phyloP scores from a whole-genome alignment of 2,113 vertebrate species.

The Sinosuthora webbiana region DNA sequence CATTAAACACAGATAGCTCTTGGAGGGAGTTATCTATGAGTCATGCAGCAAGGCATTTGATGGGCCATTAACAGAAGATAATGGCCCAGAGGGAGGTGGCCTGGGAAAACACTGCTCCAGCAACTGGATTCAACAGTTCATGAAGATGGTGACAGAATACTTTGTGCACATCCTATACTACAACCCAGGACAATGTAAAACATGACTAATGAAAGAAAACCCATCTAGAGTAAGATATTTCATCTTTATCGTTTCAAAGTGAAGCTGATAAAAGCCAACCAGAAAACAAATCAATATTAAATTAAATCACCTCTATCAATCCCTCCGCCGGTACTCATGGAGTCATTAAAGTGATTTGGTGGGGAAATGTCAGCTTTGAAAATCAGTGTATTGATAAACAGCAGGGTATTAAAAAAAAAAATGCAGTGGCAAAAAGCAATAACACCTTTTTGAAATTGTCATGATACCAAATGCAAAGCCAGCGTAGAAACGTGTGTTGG shows the following conservation, averaged over 20 bases:
- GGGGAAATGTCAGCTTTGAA: background rate
- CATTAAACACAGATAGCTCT: too few species aligned
- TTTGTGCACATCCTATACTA: too few species aligned
- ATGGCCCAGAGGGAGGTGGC: too few species aligned
- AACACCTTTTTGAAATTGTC: background rate
- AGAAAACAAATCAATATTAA: background rate
- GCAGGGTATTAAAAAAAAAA: background rate
- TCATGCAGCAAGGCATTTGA: too few species aligned
- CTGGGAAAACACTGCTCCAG: too few species aligned
- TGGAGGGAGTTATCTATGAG: too few species aligned
- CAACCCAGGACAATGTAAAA: background rate
- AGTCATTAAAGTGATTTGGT: background rate
- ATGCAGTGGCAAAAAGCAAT: background rate
- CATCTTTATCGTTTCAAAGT: background rate
- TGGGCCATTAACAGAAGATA: too few species aligned
- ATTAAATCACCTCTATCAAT: background rate
- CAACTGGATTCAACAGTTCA: too few species aligned
- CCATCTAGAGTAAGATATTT: slow-evolving; percentile 9
- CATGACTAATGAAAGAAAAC: slow-evolving; percentile 10
- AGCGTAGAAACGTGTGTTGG: background rate
- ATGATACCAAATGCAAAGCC: background rate
- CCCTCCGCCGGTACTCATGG: background rate
- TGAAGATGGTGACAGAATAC: too few species aligned
- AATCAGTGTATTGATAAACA: background rate
- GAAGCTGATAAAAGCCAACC: slow-evolving; percentile 18